phyloP scores from a whole-genome alignment of 2,888 invertebrate genomes.

The Brassicogethes aeneus region DNA sequence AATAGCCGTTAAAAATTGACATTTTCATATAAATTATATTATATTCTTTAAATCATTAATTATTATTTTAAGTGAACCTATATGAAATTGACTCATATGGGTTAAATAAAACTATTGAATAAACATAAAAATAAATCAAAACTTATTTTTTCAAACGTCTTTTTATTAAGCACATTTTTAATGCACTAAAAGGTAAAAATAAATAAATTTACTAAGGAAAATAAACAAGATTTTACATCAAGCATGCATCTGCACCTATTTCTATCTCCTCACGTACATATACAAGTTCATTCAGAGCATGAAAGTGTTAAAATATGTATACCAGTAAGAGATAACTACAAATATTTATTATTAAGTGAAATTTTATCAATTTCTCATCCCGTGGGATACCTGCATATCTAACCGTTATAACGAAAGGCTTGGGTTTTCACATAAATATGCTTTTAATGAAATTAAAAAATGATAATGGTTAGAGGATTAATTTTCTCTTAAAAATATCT shows the following conservation, averaged over 20 bases:
- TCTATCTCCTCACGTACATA: not conserved
- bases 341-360: constrained; percentile 8
- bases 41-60: too few species aligned
- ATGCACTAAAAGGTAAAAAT: not conserved
- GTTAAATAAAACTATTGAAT: too few species aligned
- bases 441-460: not conserved
- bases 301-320: constrained; percentile 9
- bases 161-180: not conserved
- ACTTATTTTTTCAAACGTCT: too few species aligned
- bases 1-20: too few species aligned
- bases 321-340: constrained; percentile 7
- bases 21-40: too few species aligned
- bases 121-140: too few species aligned
- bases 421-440: not conserved
- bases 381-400: too few species aligned
- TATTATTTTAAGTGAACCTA: too few species aligned
- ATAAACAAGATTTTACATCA: too few species aligned
- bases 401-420: not conserved
- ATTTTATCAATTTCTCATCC: constrained; percentile 4
- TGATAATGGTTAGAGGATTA: too few species aligned
- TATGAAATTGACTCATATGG: too few species aligned
- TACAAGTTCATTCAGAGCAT: constrained; percentile 2
- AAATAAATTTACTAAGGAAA: not conserved
- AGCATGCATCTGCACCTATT: not conserved
- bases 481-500: too few species aligned